Base-by-base conservation (phyloP, 2,888 invertebrate genomes). In the Caenorhabditis becei region DNA sequence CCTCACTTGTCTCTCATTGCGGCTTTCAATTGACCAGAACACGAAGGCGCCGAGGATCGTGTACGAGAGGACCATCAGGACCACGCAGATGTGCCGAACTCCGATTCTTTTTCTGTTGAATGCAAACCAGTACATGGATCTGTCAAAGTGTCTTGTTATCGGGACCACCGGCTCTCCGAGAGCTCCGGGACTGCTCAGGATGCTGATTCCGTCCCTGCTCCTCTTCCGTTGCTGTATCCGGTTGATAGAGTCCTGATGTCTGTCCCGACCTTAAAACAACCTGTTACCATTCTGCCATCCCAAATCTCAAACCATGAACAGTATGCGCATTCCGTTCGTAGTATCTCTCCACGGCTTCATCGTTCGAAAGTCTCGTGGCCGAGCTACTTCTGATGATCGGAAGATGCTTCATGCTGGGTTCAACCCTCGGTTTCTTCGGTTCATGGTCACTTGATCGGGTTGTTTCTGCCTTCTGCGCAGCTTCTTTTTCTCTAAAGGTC, bases 71-170 rank as follows among this genome's bases (percentile, higher is more conserved):
- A 85, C 74, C 28, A 85, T 59, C 16, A 82, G 24, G 0, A 82
- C 41, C 28, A 85, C 71, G 23, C 71, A 74, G 24, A 87, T 69
- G 41, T 87, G 87, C 0, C 87, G 85, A 28, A 87, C 77, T n/a
- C 85, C 85, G 32, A 85, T 69, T 49, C 78, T 69, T 23, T 83
- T 83, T 10, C 82, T 79, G 61, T 82, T 80, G 26, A 80, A 79
- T 1, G 85, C 82, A 20, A 87, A 75, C 77, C 80, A 87, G 62
- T 87, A 87, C 67, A 87, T 75, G 1, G 85, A 85, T 14, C 79
- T 79, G 20, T 82, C 79, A 35, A 87, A 87, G 69, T 79, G 82
- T 81, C 66, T 53, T 77, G 37, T 16, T 0, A 67, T 74, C 3
- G 82, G 77, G 4, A 78, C 54, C 16, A 77, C 72, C 1, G 56